A percentile compares a stretch with the other conserved stretches of the same genome.
phyloP scores from a whole-genome alignment of 2,797 vertebrate genomes.

The Pygocentrus nattereri region DNA sequence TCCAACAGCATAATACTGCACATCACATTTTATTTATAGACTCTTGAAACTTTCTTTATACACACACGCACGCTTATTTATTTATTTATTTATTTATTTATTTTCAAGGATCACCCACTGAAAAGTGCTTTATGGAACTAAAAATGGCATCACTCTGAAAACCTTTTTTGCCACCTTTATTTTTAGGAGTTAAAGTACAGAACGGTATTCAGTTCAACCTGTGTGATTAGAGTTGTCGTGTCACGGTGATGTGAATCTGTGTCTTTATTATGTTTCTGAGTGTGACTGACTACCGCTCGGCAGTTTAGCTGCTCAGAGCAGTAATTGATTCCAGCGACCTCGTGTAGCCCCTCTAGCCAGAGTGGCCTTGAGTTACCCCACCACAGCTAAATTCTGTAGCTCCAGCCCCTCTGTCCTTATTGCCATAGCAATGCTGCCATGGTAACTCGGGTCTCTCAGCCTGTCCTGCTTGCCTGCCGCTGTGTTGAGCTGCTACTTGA shows the following conservation, averaged over 20 bases:
- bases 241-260: neutral
- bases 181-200: neutral
- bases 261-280: conserved; percentile 31
- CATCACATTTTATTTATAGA: no score
- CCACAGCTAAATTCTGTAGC: conserved; percentile 30
- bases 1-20: no score
- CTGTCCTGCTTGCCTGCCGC: conserved; percentile 6
- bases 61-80: no score
- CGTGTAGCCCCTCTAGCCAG: conserved; percentile 29
- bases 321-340: conserved; percentile 20
- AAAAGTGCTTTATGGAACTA: neutral
- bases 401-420: conserved; percentile 45
- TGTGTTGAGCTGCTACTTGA: conserved; percentile 20
- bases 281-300: conserved; percentile 3
- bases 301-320: conserved; percentile 36
- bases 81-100: no score
- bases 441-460: conserved; percentile 47
- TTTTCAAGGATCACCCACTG: neutral
- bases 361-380: conserved; percentile 49
- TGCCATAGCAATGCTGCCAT: conserved; percentile 48
- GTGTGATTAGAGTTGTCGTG: conserved; percentile 23
- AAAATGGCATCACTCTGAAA: neutral
- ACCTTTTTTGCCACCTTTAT: neutral
- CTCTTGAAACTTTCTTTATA: no score
- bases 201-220: conserved; percentile 4